Percentiles rank a stretch among this genome's conserved stretches.
These are phyloP conservation scores for Diglossa brunneiventris DNA, from an alignment of 2,113 vertebrate species.

Conservation along the genomic window DNA sequence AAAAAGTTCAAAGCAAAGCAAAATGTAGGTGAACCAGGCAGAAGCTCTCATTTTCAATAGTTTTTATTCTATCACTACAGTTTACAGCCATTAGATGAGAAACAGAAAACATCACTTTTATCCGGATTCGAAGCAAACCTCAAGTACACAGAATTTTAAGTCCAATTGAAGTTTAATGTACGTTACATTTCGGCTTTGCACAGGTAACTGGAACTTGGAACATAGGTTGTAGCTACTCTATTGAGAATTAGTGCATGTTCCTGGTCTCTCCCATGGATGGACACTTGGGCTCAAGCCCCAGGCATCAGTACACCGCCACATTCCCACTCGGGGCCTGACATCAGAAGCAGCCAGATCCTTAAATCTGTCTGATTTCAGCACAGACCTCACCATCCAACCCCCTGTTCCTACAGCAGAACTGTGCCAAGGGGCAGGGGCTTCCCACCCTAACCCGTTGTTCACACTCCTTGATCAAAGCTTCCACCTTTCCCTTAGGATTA, in stretches of 20 bases:
- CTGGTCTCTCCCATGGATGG: conserved; percentile 6
- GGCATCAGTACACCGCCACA: background rate
- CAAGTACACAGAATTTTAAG: conserved; percentile 68
- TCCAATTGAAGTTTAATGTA: conserved; percentile 50
- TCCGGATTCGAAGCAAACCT: conserved; percentile 74
- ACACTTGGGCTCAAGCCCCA: background rate
- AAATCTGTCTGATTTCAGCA: background rate
- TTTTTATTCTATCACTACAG: conserved; percentile 94
- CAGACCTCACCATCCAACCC: background rate
- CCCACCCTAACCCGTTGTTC: background rate
- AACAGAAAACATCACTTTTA: conserved; percentile 84
- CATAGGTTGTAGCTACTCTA: conserved; percentile 28
- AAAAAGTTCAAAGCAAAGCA: conserved; percentile 50
- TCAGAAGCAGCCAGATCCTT: background rate
- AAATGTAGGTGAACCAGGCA: conserved; percentile 85
- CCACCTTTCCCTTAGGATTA: background rate
- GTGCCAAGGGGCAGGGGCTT: background rate
- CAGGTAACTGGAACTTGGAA: conserved; percentile 54
- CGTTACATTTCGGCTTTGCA: conserved; percentile 63
- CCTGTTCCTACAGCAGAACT: background rate
- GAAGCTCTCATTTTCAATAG: conserved; percentile 74
- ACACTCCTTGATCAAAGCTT: background rate
- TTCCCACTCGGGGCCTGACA: background rate
- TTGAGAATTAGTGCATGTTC: conserved; percentile 18
- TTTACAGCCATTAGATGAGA: conserved; percentile 90